These are phyloP conservation scores for Oenanthe melanoleuca DNA, from an alignment of 2,113 vertebrate species.

Conservation along the genomic window DNA sequence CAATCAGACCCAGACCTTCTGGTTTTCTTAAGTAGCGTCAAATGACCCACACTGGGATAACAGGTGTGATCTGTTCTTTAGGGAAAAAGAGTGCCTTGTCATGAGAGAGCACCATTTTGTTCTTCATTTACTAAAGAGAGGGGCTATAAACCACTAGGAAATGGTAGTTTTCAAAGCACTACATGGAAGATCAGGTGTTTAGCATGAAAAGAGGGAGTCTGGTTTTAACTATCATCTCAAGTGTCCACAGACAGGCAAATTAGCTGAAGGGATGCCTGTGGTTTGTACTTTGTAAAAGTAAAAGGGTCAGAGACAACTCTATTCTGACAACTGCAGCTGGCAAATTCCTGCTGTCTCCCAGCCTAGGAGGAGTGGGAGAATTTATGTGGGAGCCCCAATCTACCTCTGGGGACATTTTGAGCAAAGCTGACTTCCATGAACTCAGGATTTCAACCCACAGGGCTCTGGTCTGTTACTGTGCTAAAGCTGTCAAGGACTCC, in stretches of 20 bases:
- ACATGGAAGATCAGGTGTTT: not conserved
- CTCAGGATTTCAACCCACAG: not conserved
- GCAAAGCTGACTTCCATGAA: not conserved
- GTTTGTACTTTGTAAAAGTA: not conserved
- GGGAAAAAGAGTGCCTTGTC: not conserved
- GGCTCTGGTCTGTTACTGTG: not conserved
- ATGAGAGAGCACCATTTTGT: not conserved
- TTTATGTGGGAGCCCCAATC: fast-evolving
- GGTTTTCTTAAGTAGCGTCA: not conserved
- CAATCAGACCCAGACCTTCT: not conserved
- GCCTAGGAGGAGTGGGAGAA: not conserved
- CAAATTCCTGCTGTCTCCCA: not conserved
- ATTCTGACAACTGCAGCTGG: not conserved
- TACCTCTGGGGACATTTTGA: not conserved
- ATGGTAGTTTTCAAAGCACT: not conserved
- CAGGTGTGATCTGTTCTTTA: not conserved
- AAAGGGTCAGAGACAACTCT: not conserved
- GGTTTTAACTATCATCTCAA: not conserved
- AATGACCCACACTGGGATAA: not conserved
- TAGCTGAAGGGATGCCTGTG: not conserved
- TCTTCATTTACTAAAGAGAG: not conserved
- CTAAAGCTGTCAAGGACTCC: not conserved
- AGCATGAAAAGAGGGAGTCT: not conserved
- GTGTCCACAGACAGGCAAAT: not conserved
- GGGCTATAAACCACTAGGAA: not conserved